phyloP scores from a whole-genome alignment of 2,797 vertebrate species.

The Streptopelia turtur region DNA sequence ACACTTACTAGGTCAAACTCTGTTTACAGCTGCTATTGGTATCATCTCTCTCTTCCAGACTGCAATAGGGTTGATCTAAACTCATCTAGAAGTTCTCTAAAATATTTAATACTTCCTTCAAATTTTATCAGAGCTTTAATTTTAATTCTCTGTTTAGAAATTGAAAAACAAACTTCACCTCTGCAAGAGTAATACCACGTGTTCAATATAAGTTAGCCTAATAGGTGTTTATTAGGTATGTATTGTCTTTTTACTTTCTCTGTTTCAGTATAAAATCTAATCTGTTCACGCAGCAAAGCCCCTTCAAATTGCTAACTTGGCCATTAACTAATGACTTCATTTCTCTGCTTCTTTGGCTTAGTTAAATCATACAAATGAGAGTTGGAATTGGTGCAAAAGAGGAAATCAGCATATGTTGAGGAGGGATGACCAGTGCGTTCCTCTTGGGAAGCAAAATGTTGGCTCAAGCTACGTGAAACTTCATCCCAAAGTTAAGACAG shows the following conservation, averaged over 20 bases:
- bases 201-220: not conserved
- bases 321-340: not conserved
- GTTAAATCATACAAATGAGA: not conserved
- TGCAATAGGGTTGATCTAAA: not conserved
- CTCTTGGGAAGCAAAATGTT: not conserved
- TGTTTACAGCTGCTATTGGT: not conserved
- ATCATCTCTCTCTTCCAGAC: not conserved
- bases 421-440: not conserved
- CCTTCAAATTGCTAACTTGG: not conserved
- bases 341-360: not conserved
- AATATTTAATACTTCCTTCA: not conserved
- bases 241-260: not conserved
- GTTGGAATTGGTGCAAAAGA: not conserved
- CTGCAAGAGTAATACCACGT: not conserved
- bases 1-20: not conserved
- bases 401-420: not conserved
- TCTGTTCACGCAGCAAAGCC: not conserved
- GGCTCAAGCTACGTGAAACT: not conserved
- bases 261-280: not conserved
- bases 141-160: not conserved
- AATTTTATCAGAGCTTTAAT: not conserved
- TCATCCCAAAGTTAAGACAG: not conserved
- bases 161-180: not conserved
- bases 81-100: not conserved
- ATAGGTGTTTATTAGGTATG: not conserved